Evolutionary conservation across 1,140 invertebrate species (phyloP).

Genomic region (Drosophila willistoni): DNA sequence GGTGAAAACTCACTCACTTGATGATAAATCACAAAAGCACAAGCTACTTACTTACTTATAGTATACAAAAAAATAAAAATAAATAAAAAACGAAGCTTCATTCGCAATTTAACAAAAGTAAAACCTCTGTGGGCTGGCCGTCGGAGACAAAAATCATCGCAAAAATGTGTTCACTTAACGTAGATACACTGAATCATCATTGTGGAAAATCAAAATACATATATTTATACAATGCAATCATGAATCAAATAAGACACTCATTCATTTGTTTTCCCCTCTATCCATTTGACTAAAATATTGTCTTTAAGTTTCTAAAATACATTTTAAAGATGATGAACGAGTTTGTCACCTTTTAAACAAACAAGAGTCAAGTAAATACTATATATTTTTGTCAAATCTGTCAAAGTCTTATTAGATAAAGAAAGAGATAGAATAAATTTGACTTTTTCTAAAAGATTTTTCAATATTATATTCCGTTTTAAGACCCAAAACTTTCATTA

Average conservation of each 20-base stretch:
- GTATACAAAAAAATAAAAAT: conserved; percentile 15
- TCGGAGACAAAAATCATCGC: background rate
- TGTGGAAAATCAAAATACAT: conserved; percentile 8
- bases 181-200: conserved; percentile 18
- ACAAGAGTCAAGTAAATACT: too few relatives aligned
- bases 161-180: background rate
- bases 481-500: too few relatives aligned
- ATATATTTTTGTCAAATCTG: background rate
- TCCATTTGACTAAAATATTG: background rate
- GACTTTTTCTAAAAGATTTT: too few relatives aligned
- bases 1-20: conserved; percentile 36
- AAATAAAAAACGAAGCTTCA: conserved; percentile 7
- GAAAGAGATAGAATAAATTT: too few relatives aligned
- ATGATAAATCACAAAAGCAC: conserved; percentile 49
- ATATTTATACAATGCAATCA: background rate
- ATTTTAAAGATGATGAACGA: too few relatives aligned
- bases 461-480: too few relatives aligned
- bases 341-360: background rate
- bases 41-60: conserved; percentile 18
- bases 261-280: background rate
- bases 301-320: background rate
- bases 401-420: too few relatives aligned
- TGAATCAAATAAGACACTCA: conserved; percentile 4
- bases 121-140: conserved; percentile 10
- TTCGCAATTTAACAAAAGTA: conserved; percentile 5